Conservation (phyloP, 2,113 vertebrate genomes). For the Steatornis caripensis region DNA sequence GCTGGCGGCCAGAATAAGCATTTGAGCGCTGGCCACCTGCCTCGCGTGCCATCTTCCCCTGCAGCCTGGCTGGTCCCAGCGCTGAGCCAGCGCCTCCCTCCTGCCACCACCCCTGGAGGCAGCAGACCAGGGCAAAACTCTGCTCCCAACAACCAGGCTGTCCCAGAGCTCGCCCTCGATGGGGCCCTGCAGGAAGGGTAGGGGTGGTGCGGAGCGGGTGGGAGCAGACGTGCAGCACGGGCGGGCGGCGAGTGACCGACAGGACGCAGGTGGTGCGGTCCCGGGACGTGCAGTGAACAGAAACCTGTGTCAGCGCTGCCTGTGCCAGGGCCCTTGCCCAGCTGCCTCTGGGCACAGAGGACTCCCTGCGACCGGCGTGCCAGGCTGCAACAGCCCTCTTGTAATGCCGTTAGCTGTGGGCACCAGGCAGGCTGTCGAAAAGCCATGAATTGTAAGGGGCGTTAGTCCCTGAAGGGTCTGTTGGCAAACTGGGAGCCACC, state of each 20-base stretch:
- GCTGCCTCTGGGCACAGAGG: not conserved
- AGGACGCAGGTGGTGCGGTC: not conserved
- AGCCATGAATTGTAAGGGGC: fast-evolving
- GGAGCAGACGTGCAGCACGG: not conserved
- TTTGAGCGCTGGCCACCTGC: not conserved
- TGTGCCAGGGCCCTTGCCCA: not conserved
- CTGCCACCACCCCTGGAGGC: not conserved
- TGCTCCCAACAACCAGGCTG: not conserved
- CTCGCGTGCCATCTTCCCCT: not conserved
- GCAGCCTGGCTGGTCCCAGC: not conserved
- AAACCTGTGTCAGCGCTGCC: not conserved
- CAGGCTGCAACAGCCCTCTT: not conserved
- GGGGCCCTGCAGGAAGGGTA: not conserved
- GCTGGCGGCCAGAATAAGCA: not conserved
- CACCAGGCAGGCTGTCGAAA: not conserved
- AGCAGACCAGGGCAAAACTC: not conserved
- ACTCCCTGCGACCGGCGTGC: not conserved
- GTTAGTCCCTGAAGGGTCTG: not conserved
- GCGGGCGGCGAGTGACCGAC: not conserved
- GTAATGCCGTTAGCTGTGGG: not conserved
- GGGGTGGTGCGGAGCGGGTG: fast-evolving
- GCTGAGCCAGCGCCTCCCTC: not conserved
- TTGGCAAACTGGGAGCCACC: not conserved
- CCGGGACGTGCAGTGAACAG: not conserved
- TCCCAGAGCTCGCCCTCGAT: fast-evolving